Evolutionary conservation across 2,113 vertebrate species (phyloP).

Genomic region (Phycodurus eques): DNA sequence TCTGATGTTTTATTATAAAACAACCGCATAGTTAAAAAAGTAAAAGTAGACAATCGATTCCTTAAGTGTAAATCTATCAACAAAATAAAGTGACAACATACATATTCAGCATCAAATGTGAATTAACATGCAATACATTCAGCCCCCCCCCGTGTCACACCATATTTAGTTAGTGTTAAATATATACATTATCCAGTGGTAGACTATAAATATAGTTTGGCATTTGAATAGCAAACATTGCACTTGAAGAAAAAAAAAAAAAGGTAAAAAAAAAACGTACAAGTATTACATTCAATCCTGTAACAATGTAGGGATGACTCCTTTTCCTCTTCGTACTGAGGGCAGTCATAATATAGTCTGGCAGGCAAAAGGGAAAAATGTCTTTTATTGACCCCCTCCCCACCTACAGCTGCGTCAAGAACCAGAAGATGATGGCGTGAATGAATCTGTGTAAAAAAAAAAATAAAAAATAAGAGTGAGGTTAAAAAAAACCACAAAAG

Average conservation of each 20-base stretch:
- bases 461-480: not conserved
- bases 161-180: not conserved
- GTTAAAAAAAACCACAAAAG: not conserved
- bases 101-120: not conserved
- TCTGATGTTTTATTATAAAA: not conserved
- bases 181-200: not conserved
- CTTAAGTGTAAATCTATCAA: not conserved
- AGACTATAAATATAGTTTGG: conserved; percentile 25
- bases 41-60: not conserved
- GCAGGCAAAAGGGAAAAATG: not conserved
- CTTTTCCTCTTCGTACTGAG: not conserved
- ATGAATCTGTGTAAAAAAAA: conserved; percentile 28
- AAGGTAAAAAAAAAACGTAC: not conserved
- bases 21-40: not conserved
- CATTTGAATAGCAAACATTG: conserved; percentile 15
- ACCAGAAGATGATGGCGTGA: conserved; percentile 25
- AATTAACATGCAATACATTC: not conserved
- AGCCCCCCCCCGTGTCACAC: not conserved
- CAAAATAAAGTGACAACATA: not conserved
- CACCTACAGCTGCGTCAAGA: not conserved
- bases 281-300: not conserved
- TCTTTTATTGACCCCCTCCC: not conserved
- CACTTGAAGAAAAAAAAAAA: not conserved
- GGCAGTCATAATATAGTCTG: conserved; percentile 5
- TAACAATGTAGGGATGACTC: not conserved